A percentile compares a stretch with the other conserved stretches of the same genome.
Evolutionary conservation across 2,888 invertebrate genomes (phyloP).

Genomic region (Mythimna vitellina): DNA sequence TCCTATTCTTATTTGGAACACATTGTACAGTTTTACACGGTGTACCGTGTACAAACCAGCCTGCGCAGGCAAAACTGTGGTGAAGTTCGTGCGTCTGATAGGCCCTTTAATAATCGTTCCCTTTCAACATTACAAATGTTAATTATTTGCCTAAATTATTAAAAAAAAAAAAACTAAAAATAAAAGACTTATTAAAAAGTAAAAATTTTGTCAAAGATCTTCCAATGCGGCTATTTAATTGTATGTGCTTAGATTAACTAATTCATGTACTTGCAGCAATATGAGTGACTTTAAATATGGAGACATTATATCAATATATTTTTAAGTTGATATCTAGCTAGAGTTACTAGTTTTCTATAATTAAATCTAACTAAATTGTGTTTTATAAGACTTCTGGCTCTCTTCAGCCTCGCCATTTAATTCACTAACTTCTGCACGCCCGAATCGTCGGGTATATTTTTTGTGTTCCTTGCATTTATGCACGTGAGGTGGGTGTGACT

Average conservation of each 20-base stretch:
- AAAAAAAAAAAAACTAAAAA: neutral
- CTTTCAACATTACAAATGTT: neutral
- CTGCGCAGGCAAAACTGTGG: no score
- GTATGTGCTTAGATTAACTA: slow-evolving; percentile 48
- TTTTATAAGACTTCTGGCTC: slow-evolving; percentile 43
- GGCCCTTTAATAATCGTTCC: neutral
- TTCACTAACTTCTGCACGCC: neutral
- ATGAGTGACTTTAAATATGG: slow-evolving; percentile 40
- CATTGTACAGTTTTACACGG: no score
- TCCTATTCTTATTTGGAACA: no score
- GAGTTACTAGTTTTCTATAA: slow-evolving; percentile 25
- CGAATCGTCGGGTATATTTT: slow-evolving; percentile 1
- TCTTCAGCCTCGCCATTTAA: slow-evolving; percentile 25
- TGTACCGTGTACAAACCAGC: no score
- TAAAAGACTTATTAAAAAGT: no score
- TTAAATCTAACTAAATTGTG: slow-evolving; percentile 20
- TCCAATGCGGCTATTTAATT: slow-evolving; percentile 19
- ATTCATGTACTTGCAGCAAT: slow-evolving; percentile 49
- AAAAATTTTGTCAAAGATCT: no score
- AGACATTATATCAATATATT: slow-evolving; percentile 34
- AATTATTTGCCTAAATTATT: neutral
- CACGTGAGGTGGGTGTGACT: neutral
- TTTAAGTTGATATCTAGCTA: slow-evolving; percentile 45
- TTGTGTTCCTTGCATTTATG: slow-evolving; percentile 39
- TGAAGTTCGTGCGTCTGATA: no score